Base-by-base conservation (phyloP, 2,888 invertebrate genomes). In the Philereme vetulata region DNA sequence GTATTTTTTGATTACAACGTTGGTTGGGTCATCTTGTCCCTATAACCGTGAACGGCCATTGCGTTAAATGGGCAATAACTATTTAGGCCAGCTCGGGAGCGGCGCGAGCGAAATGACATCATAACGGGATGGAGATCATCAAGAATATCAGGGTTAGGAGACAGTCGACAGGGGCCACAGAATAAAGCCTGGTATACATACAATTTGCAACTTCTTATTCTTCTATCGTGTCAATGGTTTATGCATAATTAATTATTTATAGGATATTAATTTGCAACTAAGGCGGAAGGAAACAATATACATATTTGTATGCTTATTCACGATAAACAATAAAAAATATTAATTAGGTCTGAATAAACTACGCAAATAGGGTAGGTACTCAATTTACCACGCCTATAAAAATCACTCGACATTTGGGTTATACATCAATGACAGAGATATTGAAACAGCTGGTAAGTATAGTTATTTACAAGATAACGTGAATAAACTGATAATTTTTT, bases 371-470 rank as follows among this genome's bases (percentile, higher is more conserved):
- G 21, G 2, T 21, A 21, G 21, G 21, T 21, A 21, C 21, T 21
- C 21, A 21, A 21, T 21, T 21, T 21, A 8, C 38, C 38, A 38
- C 8, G 32, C 38, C 7, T 8, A 6, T 38, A 38, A 38, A 35
- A 38, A 38, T 8, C 38, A 21, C 21, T 6, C 38, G 4, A 38
- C 4, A 21, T 21, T 21, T 21, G 21, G 4, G 9, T 43, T n/a
- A 42, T 40, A 21, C 21, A 32, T 40, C 42, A 42, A 40, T 42
- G 21, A 40, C 4, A 21, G 36, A 36, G 8, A 40, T 50, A 50
- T 40, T 50, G 40, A 50, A 40, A 40, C 42, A 33, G 34, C 21
- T 35, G 38, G 6, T 51, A 51, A 43, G 33, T 43, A 4, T 51
- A 43, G 34, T 43, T 51, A 32, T 43, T 43, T 51, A 38, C 38